Conservation (phyloP, 2,113 vertebrate genomes). For the Diphyllodes magnificus region DNA sequence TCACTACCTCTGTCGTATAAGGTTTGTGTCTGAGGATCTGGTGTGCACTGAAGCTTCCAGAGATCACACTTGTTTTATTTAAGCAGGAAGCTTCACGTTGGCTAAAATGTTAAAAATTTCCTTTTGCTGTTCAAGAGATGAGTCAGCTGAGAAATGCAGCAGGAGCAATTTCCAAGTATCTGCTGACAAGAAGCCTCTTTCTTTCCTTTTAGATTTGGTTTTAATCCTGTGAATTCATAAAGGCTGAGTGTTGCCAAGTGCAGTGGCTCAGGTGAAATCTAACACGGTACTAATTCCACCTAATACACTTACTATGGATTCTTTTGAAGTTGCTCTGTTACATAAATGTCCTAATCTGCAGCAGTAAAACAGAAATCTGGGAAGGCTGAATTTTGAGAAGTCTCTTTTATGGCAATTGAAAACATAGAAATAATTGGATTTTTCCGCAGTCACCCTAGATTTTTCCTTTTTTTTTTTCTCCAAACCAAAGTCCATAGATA, state of each 20-base stretch:
- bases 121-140: not conserved
- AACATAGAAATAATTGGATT: not conserved
- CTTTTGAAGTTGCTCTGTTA: constrained; percentile 8
- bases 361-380: not conserved
- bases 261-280: constrained; percentile 25
- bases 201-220: constrained; percentile 33
- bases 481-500: not conserved
- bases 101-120: not conserved
- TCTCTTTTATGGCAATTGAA: not conserved
- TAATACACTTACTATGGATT: constrained; percentile 25
- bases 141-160: not conserved
- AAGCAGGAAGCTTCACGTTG: not conserved
- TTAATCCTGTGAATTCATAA: not conserved
- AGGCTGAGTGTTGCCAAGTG: not conserved
- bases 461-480: not conserved
- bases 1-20: not conserved
- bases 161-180: not conserved
- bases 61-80: not conserved
- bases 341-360: constrained; percentile 22
- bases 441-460: not conserved
- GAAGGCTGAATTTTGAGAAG: not conserved
- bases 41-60: not conserved
- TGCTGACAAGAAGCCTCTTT: constrained; percentile 54
- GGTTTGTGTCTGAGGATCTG: not conserved
- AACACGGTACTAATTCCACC: constrained; percentile 40